Evolutionary conservation across 2,113 vertebrate species (phyloP).

Genomic region (Tenrec ecaudatus): DNA sequence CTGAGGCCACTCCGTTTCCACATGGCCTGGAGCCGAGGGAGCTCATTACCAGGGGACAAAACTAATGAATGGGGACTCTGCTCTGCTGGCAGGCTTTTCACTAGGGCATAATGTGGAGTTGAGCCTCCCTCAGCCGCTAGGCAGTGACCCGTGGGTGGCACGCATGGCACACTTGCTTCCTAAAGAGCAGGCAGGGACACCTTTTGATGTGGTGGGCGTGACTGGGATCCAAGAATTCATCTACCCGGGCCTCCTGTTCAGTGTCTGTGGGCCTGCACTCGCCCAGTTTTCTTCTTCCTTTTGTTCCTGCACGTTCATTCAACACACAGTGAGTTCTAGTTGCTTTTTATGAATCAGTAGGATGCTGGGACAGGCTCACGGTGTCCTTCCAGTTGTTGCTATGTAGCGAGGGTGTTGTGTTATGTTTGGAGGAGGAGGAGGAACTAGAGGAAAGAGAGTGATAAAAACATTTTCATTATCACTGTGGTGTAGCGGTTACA

Average conservation of each 20-base stretch:
- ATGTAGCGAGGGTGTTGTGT: fast-evolving
- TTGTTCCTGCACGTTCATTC: background rate
- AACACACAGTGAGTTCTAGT: background rate
- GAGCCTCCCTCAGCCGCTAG: background rate
- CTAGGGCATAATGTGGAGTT: background rate
- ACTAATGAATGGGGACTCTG: slow-evolving; percentile 41
- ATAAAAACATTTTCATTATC: background rate
- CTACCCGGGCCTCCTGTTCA: background rate
- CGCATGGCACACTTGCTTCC: slow-evolving; percentile 25
- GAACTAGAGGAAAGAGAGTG: background rate
- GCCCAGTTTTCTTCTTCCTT: background rate
- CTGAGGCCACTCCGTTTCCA: background rate
- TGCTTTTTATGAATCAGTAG: background rate
- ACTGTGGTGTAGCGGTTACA: too few relatives aligned
- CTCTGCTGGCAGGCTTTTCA: slow-evolving; percentile 54
- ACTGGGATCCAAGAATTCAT: background rate
- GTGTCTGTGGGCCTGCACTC: background rate
- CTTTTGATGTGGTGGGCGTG: fast-evolving
- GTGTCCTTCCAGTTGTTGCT: background rate
- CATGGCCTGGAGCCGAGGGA: slow-evolving; percentile 19
- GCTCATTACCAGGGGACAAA: slow-evolving; percentile 62
- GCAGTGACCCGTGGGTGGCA: background rate
- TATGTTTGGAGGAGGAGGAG: background rate
- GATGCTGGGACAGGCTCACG: background rate
- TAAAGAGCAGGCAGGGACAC: background rate